These are phyloP conservation scores for Cossypha dichroa DNA, from an alignment of 2,797 vertebrate species.

Conservation along the genomic window DNA sequence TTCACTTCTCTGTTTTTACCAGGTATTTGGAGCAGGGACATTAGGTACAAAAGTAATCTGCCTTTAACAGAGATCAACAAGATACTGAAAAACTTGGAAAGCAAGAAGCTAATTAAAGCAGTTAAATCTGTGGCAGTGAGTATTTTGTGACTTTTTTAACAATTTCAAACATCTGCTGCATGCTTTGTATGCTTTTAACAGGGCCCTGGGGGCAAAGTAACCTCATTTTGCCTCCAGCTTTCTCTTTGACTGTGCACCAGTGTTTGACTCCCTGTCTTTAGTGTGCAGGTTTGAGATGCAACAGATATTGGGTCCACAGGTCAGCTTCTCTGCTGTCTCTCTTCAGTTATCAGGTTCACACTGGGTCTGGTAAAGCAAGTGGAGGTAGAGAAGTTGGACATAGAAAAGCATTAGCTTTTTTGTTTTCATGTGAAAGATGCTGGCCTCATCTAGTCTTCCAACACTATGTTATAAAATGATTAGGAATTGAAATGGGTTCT, in stretches of 20 bases:
- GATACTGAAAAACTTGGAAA: slow-evolving; percentile 97
- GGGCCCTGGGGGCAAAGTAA: background rate
- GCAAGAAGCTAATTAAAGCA: slow-evolving; percentile 98
- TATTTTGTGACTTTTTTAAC: slow-evolving; percentile 31
- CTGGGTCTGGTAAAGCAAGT: background rate
- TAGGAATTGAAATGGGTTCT: background rate
- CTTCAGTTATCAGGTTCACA: background rate
- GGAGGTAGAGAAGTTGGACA: background rate
- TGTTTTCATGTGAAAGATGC: background rate
- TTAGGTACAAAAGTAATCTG: slow-evolving; percentile 96
- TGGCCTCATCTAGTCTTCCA: background rate
- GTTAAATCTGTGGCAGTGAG: slow-evolving; percentile 98
- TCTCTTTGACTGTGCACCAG: background rate
- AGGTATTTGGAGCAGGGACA: slow-evolving; percentile 99
- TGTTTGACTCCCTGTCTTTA: background rate
- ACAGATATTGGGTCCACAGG: background rate
- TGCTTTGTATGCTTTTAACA: background rate
- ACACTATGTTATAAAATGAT: background rate
- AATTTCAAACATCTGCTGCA: background rate
- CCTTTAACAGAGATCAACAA: slow-evolving; percentile 98
- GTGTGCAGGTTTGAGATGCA: background rate
- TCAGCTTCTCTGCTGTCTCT: background rate
- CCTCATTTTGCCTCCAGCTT: background rate
- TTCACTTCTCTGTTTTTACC: slow-evolving; percentile 38
- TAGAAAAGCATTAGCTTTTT: background rate